Percentiles rank a stretch among this genome's conserved stretches.
These are phyloP conservation scores for Andrena minutula DNA, from an alignment of 2,888 invertebrate species.

Conservation along the genomic window DNA sequence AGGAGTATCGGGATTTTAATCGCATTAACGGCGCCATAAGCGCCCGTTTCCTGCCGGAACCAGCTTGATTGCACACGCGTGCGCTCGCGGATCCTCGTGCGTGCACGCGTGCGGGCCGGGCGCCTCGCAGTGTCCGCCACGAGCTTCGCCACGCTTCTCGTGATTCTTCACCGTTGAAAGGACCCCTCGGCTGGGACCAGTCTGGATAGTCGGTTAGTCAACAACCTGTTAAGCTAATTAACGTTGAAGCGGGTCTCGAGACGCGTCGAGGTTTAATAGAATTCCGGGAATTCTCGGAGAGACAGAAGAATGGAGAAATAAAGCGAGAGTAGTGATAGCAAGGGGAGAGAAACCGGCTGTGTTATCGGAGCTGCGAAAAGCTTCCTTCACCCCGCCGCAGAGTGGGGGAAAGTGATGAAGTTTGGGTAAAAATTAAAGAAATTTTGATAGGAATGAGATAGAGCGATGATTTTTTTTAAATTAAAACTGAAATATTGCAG, in stretches of 20 bases:
- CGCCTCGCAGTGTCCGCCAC: conserved; percentile 39
- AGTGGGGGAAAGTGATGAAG: no score
- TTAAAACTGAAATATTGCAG: no score
- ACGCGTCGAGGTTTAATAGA: not conserved
- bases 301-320: no score
- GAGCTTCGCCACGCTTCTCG: conserved; percentile 27
- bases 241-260: not conserved
- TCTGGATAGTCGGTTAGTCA: not conserved
- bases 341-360: no score
- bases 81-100: conserved; percentile 51
- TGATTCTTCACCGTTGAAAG: not conserved
- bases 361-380: not conserved
- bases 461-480: no score
- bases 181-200: not conserved
- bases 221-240: not conserved
- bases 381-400: not conserved
- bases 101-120: conserved; percentile 44
- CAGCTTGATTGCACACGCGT: conserved; percentile 49
- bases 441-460: no score
- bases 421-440: no score
- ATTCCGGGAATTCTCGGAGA: not conserved
- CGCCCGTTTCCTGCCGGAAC: conserved; percentile 76
- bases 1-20: conserved; percentile 53
- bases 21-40: conserved; percentile 72
- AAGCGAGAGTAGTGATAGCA: no score